These are phyloP conservation scores for Pachypanchax playfairii DNA, from an alignment of 2,113 vertebrate species.

Conservation along the genomic window DNA sequence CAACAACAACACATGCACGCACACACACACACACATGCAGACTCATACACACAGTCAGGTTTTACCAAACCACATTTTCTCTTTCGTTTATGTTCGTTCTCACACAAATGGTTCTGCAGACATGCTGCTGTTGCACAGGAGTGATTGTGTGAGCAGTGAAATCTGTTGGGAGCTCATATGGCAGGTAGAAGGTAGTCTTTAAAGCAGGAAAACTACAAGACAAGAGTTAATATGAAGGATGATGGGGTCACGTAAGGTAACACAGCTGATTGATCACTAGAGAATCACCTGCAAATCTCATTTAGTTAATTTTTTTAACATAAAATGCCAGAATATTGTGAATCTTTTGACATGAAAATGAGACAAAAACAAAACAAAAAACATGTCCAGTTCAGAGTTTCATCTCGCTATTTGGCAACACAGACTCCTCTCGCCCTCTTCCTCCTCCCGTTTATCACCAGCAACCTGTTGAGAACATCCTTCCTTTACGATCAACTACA, in stretches of 20 bases:
- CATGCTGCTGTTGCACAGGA: conserved; percentile 21
- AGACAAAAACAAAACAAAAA: too few species aligned
- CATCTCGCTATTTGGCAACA: too few species aligned
- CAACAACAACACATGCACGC: conserved; percentile 21
- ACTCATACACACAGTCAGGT: conserved; percentile 24
- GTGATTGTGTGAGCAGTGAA: conserved; percentile 14
- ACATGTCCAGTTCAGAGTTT: too few species aligned
- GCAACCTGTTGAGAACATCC: neutral
- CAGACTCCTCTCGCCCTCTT: neutral
- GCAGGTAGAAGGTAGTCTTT: neutral
- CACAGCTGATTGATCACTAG: too few species aligned
- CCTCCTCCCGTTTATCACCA: conserved; percentile 23
- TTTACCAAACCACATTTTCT: conserved; percentile 32
- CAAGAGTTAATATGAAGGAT: conserved; percentile 6
- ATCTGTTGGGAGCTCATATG: neutral
- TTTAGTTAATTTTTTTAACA: too few species aligned
- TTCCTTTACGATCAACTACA: neutral
- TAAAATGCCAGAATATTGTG: too few species aligned
- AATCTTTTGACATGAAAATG: too few species aligned
- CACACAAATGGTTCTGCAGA: conserved; percentile 28
- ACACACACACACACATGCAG: conserved; percentile 1
- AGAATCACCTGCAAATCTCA: too few species aligned
- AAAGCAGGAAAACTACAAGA: conserved; percentile 4
- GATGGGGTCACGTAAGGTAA: too few species aligned
- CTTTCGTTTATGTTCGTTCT: conserved; percentile 37